Percentiles rank a stretch among this genome's conserved stretches.
Conservation (phyloP, 2,113 vertebrate genomes). For the Ramphastos sulfuratus region DNA sequence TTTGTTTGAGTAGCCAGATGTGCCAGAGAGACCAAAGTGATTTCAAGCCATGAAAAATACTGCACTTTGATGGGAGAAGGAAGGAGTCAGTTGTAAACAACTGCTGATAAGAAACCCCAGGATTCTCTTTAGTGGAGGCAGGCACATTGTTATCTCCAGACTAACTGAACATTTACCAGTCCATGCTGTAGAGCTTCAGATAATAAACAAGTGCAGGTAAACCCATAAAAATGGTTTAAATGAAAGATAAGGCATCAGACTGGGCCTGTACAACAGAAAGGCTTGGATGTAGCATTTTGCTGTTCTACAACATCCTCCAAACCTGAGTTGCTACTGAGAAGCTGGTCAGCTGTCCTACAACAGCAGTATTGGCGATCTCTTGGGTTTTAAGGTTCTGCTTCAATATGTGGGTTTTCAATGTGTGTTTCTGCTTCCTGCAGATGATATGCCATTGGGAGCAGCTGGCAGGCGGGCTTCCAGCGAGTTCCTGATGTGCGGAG, state of each 20-base stretch:
- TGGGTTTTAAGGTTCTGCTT: background rate
- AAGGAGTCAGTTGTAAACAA: background rate
- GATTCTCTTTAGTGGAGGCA: background rate
- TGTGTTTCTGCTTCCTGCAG: constrained; percentile 70
- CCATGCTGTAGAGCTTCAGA: background rate
- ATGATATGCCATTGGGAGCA: constrained; percentile 85
- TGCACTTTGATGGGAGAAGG: background rate
- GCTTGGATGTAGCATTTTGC: background rate
- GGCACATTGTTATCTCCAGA: background rate
- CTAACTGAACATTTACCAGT: background rate
- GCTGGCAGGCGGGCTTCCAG: constrained; percentile 83
- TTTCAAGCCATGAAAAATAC: background rate
- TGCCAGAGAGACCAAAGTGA: background rate
- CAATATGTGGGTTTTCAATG: background rate
- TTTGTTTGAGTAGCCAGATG: background rate
- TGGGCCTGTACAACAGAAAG: background rate
- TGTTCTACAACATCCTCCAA: background rate
- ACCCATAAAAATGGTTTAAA: background rate
- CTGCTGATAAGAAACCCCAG: background rate
- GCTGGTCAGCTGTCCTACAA: background rate
- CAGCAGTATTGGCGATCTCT: background rate
- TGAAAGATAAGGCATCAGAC: background rate
- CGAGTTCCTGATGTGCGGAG: constrained; percentile 93
- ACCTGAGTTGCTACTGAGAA: background rate
- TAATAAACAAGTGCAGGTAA: background rate